Conservation (phyloP, 2,113 vertebrate species). For the Scomber japonicus region DNA sequence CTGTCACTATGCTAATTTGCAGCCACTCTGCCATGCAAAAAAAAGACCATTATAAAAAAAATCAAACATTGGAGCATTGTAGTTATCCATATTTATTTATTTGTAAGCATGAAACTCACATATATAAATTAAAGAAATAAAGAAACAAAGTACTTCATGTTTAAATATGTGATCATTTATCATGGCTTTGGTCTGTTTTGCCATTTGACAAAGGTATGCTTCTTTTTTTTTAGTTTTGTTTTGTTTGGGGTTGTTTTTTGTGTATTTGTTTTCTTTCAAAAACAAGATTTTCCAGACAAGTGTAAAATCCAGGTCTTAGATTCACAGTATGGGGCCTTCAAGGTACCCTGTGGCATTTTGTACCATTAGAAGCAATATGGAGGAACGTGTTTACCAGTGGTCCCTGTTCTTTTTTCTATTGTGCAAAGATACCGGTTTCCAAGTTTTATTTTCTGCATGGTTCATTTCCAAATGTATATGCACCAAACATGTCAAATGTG, state of each 20-base stretch:
- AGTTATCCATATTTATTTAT: not conserved
- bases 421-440: too few relatives aligned
- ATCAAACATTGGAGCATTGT: conserved; percentile 15
- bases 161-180: not conserved
- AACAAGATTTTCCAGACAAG: not conserved
- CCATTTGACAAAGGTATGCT: not conserved
- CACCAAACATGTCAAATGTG: not conserved
- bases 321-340: too few relatives aligned
- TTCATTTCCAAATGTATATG: not conserved
- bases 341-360: too few relatives aligned
- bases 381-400: too few relatives aligned
- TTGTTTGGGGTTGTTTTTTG: too few relatives aligned
- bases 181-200: not conserved
- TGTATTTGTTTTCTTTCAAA: too few relatives aligned
- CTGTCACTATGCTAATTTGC: not conserved
- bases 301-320: not conserved
- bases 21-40: conserved; percentile 11
- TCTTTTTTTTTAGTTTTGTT: not conserved
- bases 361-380: too few relatives aligned
- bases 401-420: too few relatives aligned
- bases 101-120: not conserved
- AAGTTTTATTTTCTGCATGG: not conserved
- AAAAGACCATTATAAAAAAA: too few relatives aligned
- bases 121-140: too few relatives aligned
- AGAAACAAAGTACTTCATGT: too few relatives aligned